Base-by-base conservation (phyloP, 1,140 invertebrate species). In the Lepidotrigona ventralis region DNA sequence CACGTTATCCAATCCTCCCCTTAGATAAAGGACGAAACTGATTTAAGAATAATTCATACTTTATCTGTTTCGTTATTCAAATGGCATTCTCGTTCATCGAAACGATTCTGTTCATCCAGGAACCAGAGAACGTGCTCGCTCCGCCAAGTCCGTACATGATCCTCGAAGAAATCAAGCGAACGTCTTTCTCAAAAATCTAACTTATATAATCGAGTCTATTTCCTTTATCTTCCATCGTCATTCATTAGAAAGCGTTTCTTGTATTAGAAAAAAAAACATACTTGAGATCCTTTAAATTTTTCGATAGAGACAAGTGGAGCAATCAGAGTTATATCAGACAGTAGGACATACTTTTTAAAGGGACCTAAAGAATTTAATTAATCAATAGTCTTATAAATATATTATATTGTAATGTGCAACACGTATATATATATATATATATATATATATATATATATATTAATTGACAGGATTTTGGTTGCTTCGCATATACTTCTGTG, bases 21-120 rank as follows among this genome's bases (percentile, higher is more conserved):
- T 8, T 3, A 21, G 70, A 26, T 53, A 71, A 26, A 73, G 29
- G 51, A 73, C 29, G 26, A 12, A 29, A 73, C 71, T 29, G 71
- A 73, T 73, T 73, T 29, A 21, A 54, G 51, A 54, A 73, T 54
- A 73, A 73, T 73, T 73, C 51, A 11, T 29, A 23, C 15, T 15
- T 29, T 19, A 73, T 73, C 19, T 9, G 51, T 29, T 54, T 17
- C n/a, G n/a, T 53, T 53, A 71, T 71, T 53, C 70, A 71, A 17
- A 26, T 26, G n/a, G 14, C 70, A 53, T 14, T n/a, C n/a, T 71
- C 14, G 26, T 29, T 19, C 17, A n/a, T 33, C 33, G 33, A 33
- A 70, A 46, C 33, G 17, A 33, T 33, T 33, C 9, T 23, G 66
- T 23, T 33, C 66, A 51, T 54, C n/a, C 4, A 29, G 70, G 0